Conservation (phyloP, 2,797 vertebrate species). For the Enteromius afrohamiltoni region DNA sequence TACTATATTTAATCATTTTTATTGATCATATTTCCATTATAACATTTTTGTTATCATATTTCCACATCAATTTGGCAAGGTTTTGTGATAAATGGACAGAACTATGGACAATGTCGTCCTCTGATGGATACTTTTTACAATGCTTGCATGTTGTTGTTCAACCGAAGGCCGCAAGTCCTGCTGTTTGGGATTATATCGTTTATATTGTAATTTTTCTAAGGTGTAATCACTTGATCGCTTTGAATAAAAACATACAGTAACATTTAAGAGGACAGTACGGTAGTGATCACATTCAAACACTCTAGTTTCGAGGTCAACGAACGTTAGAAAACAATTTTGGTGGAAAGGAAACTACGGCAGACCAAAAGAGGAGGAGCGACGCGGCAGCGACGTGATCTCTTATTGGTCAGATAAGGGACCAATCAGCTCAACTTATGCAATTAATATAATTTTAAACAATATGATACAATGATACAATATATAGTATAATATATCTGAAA, state of each 20-base stretch:
- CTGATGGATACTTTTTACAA: not conserved
- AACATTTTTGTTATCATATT: no score
- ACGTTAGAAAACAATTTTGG: not conserved
- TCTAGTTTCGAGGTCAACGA: not conserved
- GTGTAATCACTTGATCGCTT: not conserved
- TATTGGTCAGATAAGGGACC: conserved; percentile 6
- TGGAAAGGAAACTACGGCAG: not conserved
- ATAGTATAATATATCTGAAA: not conserved
- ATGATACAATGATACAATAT: not conserved
- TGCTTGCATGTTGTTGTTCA: not conserved
- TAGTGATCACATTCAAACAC: not conserved
- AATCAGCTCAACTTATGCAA: not conserved
- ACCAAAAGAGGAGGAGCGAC: not conserved
- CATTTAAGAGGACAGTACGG: not conserved
- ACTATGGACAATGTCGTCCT: not conserved
- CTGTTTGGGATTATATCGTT: not conserved
- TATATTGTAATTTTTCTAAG: not conserved
- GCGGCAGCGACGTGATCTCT: not conserved
- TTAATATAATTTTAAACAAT: not conserved
- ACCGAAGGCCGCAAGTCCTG: no score
- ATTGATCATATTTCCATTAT: no score
- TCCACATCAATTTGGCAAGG: no score
- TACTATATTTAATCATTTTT: no score
- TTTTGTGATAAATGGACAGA: not conserved
- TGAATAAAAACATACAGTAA: not conserved